Evolutionary conservation across 2,888 invertebrate species (phyloP), one percentile per base, ranked within the genome.

Genomic region (Drosophila acutilabella): DNA sequence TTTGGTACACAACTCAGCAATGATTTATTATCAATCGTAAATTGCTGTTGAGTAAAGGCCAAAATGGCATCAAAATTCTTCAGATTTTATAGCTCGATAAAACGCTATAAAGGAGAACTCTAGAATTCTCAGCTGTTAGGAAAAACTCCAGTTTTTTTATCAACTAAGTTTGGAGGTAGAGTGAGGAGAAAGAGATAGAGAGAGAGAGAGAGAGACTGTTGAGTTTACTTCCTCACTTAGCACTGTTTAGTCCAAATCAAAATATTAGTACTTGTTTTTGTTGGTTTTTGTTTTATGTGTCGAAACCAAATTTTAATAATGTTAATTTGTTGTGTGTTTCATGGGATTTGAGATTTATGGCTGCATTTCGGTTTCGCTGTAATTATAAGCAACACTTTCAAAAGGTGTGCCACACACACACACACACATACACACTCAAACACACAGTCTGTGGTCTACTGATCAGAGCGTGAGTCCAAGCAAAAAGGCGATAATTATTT

Each of bases 281-380:
- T 71, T 26, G 36, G 20, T 20, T 65, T 84, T 88, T 88, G 89
- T 85, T 88, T 88, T 85, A 74, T 74, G 73, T 87, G 84, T 81
- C 84, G 71, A 85, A 84, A 80, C 74, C 78, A 85, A 89, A 84
- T 89, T 85, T 84, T 86, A 85, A 86, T 86, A 82, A 89, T 89
- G 86, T 79, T 86, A 86, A 86, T 89, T 86, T 78, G 71, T 64
- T 54, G 87, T 60, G 76, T 83, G 74, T 86, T 88, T 89, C 86
- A 86, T 86, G 86, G 88, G 86, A 86, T 73, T 67, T 74, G 80
- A 71, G 69, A 87, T 82, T 89, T 89, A 85, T 69, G 81, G 66
- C 69, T 50, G 42, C 48, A 54, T 62, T 59, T 65, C 64, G 57
- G 70, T 57, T 78, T 64, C 66, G 83, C 67, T 53, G 75, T 78